Percentiles rank a stretch among this genome's conserved stretches.
These are phyloP conservation scores for Drosophila navojoa DNA, from an alignment of 1,140 invertebrate species.

Conservation along the genomic window DNA sequence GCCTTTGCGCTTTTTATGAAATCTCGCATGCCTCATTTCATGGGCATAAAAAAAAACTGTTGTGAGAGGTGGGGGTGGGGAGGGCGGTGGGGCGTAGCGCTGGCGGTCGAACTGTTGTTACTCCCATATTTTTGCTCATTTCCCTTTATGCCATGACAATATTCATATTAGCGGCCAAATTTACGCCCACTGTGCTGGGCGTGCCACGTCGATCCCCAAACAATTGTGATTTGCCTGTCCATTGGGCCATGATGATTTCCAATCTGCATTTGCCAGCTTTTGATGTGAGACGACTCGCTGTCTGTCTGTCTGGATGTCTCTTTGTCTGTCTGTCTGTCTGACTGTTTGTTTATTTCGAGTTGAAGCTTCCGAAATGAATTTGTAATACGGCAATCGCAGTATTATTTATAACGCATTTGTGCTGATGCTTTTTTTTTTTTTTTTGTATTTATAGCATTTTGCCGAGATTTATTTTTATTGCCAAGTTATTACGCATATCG, in stretches of 20 bases:
- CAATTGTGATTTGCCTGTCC: conserved; percentile 36
- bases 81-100: no score
- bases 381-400: conserved; percentile 69
- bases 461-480: conserved; percentile 81
- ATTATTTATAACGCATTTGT: conserved; percentile 82
- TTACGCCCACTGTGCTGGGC: conserved; percentile 45
- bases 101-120: not conserved
- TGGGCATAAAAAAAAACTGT: conserved; percentile 25
- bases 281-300: conserved; percentile 19
- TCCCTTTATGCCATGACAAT: conserved; percentile 71
- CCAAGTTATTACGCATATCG: conserved; percentile 83
- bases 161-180: conserved; percentile 81
- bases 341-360: conserved; percentile 54
- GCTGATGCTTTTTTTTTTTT: conserved; percentile 79
- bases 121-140: conserved; percentile 68
- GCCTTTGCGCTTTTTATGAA: conserved; percentile 66
- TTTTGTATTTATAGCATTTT: conserved; percentile 80
- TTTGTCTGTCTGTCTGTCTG: conserved; percentile 14
- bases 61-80: no score
- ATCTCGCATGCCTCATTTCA: conserved; percentile 75
- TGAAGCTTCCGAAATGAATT: conserved; percentile 69
- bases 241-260: conserved; percentile 74
- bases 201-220: not conserved
- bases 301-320: not conserved
- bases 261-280: conserved; percentile 41